Evolutionary conservation across 1,140 invertebrate genomes (phyloP).

Genomic region (Neomicropteryx cornuta): DNA sequence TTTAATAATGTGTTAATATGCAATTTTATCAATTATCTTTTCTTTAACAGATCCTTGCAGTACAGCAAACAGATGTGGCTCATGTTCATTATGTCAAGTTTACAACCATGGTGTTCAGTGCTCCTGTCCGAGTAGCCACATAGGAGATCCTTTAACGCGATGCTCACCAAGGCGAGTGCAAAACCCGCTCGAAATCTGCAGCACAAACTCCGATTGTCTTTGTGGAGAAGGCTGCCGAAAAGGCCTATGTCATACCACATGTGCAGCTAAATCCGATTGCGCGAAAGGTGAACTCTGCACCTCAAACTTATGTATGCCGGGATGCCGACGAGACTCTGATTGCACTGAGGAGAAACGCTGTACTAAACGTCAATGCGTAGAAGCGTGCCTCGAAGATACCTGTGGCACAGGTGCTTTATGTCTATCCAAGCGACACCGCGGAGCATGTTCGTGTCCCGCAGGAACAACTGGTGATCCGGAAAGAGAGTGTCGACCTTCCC

Average conservation of each 20-base stretch:
- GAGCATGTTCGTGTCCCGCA: conserved; percentile 76
- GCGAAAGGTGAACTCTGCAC: conserved; percentile 41
- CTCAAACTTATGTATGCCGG: conserved; percentile 44
- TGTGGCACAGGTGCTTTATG: conserved; percentile 70
- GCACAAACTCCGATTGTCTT: conserved; percentile 53
- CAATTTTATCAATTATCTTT: conserved; percentile 8
- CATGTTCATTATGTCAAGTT: conserved; percentile 72
- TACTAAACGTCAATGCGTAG: conserved; percentile 59
- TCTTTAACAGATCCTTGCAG: conserved; percentile 60
- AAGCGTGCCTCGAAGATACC: conserved; percentile 58
- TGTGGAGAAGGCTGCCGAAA: conserved; percentile 60
- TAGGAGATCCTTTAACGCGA: conserved; percentile 67
- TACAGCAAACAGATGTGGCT: conserved; percentile 58
- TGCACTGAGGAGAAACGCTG: conserved; percentile 69
- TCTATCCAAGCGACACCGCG: conserved; percentile 60
- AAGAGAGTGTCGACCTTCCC: conserved; percentile 59
- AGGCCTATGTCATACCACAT: conserved; percentile 51
- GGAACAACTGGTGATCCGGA: conserved; percentile 70
- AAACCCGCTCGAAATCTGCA: too few relatives aligned
- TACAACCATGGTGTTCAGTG: conserved; percentile 75
- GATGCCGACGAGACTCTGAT: conserved; percentile 70
- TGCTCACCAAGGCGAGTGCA: too few relatives aligned
- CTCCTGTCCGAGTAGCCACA: conserved; percentile 66
- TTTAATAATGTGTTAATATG: background rate
- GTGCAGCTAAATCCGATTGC: conserved; percentile 40